A percentile compares a stretch with the other conserved stretches of the same genome.
These are phyloP conservation scores for Ophioderma brevispina DNA, from an alignment of 35 echinoderm and acorn worm genomes.

Conservation along the genomic window DNA sequence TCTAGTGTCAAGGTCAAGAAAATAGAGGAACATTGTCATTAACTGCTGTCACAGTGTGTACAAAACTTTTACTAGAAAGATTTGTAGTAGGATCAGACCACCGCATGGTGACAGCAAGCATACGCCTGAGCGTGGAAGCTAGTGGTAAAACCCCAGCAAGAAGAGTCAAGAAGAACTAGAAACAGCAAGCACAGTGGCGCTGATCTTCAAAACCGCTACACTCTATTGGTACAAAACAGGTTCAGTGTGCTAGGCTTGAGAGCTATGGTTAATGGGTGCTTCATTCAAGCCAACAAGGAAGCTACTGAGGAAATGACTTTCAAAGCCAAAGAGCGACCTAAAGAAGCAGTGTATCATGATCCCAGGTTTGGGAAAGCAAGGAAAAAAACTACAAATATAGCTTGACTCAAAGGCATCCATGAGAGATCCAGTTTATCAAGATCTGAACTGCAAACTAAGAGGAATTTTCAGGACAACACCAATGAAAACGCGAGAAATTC, in stretches of 20 bases:
- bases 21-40: neutral
- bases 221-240: neutral
- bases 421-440: neutral
- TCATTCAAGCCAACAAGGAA: conserved; percentile 7
- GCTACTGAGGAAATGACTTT: neutral
- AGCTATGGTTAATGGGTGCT: neutral
- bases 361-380: neutral
- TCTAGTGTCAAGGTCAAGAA: neutral
- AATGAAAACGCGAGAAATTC: neutral
- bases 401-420: neutral
- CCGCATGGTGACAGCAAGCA: neutral
- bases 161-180: neutral
- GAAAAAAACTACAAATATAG: neutral
- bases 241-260: neutral
- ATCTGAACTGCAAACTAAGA: neutral
- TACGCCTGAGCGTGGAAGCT: neutral
- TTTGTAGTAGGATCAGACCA: conserved; percentile 2
- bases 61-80: neutral
- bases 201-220: neutral
- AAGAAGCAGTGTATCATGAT: neutral
- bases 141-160: neutral
- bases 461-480: neutral
- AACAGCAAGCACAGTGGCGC: too few species aligned
- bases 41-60: neutral
- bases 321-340: neutral